These are phyloP conservation scores for Tupiocoris notatus DNA, from an alignment of 2,888 invertebrate species.

Conservation along the genomic window DNA sequence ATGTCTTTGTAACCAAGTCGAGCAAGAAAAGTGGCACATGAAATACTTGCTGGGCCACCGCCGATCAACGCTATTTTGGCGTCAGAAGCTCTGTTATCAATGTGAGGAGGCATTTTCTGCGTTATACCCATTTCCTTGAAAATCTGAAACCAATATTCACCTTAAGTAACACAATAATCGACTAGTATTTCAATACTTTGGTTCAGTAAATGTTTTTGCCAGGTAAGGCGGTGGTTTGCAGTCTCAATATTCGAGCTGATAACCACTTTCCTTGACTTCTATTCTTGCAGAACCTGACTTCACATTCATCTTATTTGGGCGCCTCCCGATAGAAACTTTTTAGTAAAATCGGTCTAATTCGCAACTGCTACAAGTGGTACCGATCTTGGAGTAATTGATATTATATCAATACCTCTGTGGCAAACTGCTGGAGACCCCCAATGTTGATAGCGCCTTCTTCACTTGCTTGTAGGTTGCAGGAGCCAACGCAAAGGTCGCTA, in stretches of 20 bases:
- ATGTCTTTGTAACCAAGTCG: constrained; percentile 88
- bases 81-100: constrained; percentile 55
- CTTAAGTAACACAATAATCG: no score
- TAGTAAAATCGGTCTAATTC: no score
- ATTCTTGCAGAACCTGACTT: no score
- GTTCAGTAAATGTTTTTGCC: no score
- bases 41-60: constrained; percentile 93
- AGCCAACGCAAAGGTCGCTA: constrained; percentile 96
- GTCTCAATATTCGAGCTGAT: no score
- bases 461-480: constrained; percentile 91
- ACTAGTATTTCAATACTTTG: no score
- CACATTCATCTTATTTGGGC: no score
- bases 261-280: no score
- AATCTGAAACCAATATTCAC: constrained; percentile 62
- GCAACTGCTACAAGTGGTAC: no score
- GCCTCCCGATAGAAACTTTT: no score
- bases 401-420: constrained; percentile 95
- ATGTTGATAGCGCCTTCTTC: constrained; percentile 99
- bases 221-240: no score
- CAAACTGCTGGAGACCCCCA: constrained; percentile 96
- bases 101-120: constrained; percentile 64
- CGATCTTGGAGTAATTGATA: no score
- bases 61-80: constrained; percentile 84
- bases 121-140: constrained; percentile 92
- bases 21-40: constrained; percentile 93